Base-by-base conservation (phyloP, 2,797 vertebrate genomes). In the Champsocephalus gunnari region DNA sequence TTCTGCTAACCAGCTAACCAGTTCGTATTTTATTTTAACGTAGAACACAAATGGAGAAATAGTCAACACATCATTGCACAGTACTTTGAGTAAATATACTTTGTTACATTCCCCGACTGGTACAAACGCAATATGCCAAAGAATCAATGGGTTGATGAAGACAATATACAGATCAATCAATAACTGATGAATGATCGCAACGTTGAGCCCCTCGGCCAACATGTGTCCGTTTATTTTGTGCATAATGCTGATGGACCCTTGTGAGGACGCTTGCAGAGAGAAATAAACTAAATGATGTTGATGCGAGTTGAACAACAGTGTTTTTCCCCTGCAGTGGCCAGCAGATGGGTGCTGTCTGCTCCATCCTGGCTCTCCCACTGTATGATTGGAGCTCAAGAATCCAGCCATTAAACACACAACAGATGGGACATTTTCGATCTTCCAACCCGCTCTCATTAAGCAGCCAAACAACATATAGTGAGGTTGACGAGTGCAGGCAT, bases 301-400 rank as follows among this genome's bases (percentile, higher is more conserved):
- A 89, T 87, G 79, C 19, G 43, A 82, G 86, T 81, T 88, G 86
- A 90, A 83, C 66, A 85, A 76, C 12, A 13, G 54, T 67, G 51
- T 70, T 68, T 78, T 66, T 55, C 19, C 59, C 80, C 66, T 66
- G 84, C 88, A 86, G 86, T 88, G 87, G 74, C 87, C 87, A 87
- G 91, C 91, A 93, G 92, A 94, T 94, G 92, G 92, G 85, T 75
- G 81, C 88, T 92, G 87, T 93, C 91, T 91, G 87, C 88, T 86
- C 79, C 81, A 74, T 88, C 71, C 82, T 86, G 89, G 87, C 88
- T 38, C 82, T 84, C 78, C 54, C 24, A 64, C 77, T 87, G 83
- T 88, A 86, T 68, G 85, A 90, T 81, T 77, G 80, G 85, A 87
- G 87, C 89, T 86, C 71, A 74, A 84, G 84, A 91, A 90, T 85